Evolutionary conservation across 2,113 vertebrate species (phyloP).

Genomic region (Sceloporus undulatus): DNA sequence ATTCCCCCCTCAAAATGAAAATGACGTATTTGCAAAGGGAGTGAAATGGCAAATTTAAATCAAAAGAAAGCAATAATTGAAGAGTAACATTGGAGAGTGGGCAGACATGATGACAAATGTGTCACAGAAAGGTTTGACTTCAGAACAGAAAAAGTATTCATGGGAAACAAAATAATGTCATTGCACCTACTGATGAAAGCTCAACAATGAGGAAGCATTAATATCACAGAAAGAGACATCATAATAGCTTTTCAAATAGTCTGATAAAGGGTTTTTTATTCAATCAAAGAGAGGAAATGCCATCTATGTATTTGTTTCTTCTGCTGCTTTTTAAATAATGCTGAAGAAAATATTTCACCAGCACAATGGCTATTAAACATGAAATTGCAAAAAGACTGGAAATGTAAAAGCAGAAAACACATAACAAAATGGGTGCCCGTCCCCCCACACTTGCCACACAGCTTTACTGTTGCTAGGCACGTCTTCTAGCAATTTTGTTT

Average conservation of each 20-base stretch:
- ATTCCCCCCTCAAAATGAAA: constrained; percentile 36
- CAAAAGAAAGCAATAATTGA: constrained; percentile 38
- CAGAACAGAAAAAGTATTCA: constrained; percentile 72
- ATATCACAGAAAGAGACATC: constrained; percentile 51
- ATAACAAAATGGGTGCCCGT: constrained; percentile 14
- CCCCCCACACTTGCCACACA: neutral
- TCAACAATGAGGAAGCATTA: constrained; percentile 51
- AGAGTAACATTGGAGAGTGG: constrained; percentile 52
- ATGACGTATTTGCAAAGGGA: constrained; percentile 66
- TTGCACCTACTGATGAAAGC: constrained; percentile 58
- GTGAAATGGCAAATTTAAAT: constrained; percentile 57
- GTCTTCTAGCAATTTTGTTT: constrained; percentile 36
- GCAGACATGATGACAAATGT: constrained; percentile 64
- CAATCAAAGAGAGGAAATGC: constrained; percentile 45
- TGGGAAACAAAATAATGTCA: constrained; percentile 63
- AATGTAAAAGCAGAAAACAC: constrained; percentile 37
- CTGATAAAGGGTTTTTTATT: constrained; percentile 56
- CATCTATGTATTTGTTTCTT: neutral
- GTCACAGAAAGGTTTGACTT: constrained; percentile 51
- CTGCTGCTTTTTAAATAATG: constrained; percentile 41
- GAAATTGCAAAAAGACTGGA: constrained; percentile 35
- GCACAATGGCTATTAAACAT: constrained; percentile 32
- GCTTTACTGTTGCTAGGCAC: constrained; percentile 27
- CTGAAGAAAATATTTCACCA: constrained; percentile 22
- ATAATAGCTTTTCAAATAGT: constrained; percentile 47